Base-by-base conservation (phyloP, 1,140 invertebrate genomes). In the Lysiphlebus fabarum region DNA sequence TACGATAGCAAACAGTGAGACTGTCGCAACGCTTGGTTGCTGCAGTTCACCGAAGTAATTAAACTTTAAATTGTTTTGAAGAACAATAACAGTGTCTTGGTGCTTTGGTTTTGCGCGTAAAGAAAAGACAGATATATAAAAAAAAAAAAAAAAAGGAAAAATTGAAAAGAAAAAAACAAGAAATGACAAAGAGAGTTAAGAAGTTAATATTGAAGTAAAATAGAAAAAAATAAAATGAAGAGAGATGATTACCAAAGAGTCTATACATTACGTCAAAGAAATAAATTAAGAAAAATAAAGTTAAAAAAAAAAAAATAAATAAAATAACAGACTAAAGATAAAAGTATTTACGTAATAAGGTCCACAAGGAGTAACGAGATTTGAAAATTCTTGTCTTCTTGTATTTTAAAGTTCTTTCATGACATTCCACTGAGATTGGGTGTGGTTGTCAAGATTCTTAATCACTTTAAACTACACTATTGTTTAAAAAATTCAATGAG, bases 1-100 rank as follows among this genome's bases (percentile, higher is more conserved):
- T 69, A 69, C 66, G 69, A 70, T 67, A 65, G 69, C 69, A 70
- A 70, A 70, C 69, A 69, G 69, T 68, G 69, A 69, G 67, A 70
- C 67, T 70, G 69, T 70, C 69, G 69, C 69, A 70, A 69, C 67
- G 69, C 65, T 50, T 65, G 65, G 45, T 70, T 70, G 69, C 69
- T 69, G 67, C 66, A 70, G 69, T 69, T 70, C 69, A 70, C 67
- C 66, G 69, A 70, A 69, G 69, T 69, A 70, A 70, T 70, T 70
- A 69, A 70, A 70, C 68, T 70, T 70, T 69, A 70, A 70, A 70
- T 70, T 70, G 69, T 70, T 70, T 70, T 70, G 69, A 70, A 70
- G 69, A 70, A 70, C 69, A 70, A 70, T 70, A 69, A 70, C 65
- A 58, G 62, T 65, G 59, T 51, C 43, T 56, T 36, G 44, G 17